Percentiles rank a stretch among this genome's conserved stretches.
These are phyloP conservation scores for Congeria kusceri DNA, from an alignment of 2,888 invertebrate genomes.

Conservation along the genomic window DNA sequence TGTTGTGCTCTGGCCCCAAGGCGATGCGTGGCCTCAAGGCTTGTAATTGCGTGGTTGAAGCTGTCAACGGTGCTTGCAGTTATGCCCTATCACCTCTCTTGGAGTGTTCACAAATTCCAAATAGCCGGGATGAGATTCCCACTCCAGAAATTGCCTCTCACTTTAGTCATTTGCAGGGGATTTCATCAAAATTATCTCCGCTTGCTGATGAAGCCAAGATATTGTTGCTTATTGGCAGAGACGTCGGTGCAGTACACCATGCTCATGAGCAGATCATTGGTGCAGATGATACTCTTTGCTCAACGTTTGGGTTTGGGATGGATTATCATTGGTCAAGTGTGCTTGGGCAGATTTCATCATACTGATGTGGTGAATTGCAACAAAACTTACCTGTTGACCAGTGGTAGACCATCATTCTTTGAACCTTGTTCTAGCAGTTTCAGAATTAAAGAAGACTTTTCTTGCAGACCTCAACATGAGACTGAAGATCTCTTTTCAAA, in stretches of 20 bases:
- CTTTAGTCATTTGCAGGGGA: slow-evolving; percentile 23
- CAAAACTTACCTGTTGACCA: slow-evolving; percentile 29
- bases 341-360: slow-evolving; percentile 48
- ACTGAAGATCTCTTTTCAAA: slow-evolving; percentile 6
- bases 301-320: slow-evolving; percentile 39
- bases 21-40: slow-evolving; percentile 8
- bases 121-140: slow-evolving; percentile 42
- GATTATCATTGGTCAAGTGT: slow-evolving; percentile 55
- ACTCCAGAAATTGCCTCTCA: slow-evolving; percentile 42
- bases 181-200: slow-evolving; percentile 22
- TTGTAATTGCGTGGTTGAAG: slow-evolving; percentile 14
- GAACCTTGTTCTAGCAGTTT: slow-evolving; percentile 31
- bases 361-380: slow-evolving; percentile 25
- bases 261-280: slow-evolving; percentile 49
- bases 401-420: slow-evolving; percentile 15
- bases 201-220: slow-evolving; percentile 30
- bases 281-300: slow-evolving; percentile 26
- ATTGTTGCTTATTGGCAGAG: slow-evolving; percentile 45
- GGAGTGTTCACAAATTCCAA: slow-evolving; percentile 28
- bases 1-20: slow-evolving; percentile 8
- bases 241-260: slow-evolving; percentile 39
- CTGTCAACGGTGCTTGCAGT: slow-evolving; percentile 9
- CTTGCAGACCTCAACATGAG: not conserved
- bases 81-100: slow-evolving; percentile 14
- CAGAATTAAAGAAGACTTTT: slow-evolving; percentile 1